Base-by-base conservation (phyloP, 1,140 invertebrate genomes). In the Apis florea region DNA sequence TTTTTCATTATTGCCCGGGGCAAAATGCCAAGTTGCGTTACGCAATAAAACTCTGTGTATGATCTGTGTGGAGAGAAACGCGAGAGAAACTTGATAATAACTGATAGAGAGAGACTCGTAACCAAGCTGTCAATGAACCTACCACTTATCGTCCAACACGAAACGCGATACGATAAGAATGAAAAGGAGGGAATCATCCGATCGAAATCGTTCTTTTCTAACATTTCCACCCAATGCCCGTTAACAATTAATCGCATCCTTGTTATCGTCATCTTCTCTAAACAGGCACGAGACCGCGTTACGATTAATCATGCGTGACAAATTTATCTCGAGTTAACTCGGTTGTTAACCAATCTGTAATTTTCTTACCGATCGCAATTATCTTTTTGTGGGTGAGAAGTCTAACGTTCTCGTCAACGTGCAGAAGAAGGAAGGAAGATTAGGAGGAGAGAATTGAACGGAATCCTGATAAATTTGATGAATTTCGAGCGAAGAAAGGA, bases 311-410 rank as follows among this genome's bases (percentile, higher is more conserved):
- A 66, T 13, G 49, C 70, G 78, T 31, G 78, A 81, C 40, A 75
- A 51, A 71, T 58, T 71, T 54, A 67, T 75, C 31, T 40, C 64
- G 53, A 59, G 24, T 71, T 79, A 79, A 79, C 68, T 49, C 61
- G 79, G 31, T 71, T 71, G 59, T 53, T n/a, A 79, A 79, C 49
- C 69, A 64, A 79, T 72, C 58, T 72, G 68, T 64, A 64, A 79
- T 72, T 72, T 79, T 64, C 68, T 79, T 64, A 64, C 49, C 58
- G 49, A 54, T 54, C 68, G 10, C 49, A 51, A 79, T 79, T 72
- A 79, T 64, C 68, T 72, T 79, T 79, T 71, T 71, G 21, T 54
- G 53, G 53, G n/a, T n/a, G n/a, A n/a, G n/a, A n/a, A n/a, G n/a
- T n/a, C n/a, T n/a, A n/a, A n/a, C n/a, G n/a, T n/a, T n/a, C n/a